Evolutionary conservation across 2,888 invertebrate species (phyloP).

Genomic region (Microchrysa polita): DNA sequence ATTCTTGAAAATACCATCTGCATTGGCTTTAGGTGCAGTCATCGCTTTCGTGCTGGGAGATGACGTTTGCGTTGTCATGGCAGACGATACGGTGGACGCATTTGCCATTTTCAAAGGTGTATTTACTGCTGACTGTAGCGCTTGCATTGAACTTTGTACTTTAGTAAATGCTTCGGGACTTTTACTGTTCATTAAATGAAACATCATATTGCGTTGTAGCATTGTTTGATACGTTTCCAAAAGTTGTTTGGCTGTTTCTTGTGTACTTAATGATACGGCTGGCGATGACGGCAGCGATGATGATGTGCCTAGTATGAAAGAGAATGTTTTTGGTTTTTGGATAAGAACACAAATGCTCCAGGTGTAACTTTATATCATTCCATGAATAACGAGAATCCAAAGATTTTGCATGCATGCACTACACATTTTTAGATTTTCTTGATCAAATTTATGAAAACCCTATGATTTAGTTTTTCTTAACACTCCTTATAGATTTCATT

Average conservation of each 20-base stretch:
- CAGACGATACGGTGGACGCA: background rate
- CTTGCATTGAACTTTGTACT: background rate
- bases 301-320: background rate
- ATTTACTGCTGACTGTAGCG: background rate
- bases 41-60: background rate
- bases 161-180: background rate
- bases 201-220: slow-evolving; percentile 50
- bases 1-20: slow-evolving; percentile 3
- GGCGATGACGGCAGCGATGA: background rate
- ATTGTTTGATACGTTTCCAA: slow-evolving; percentile 45
- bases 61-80: background rate
- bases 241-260: slow-evolving; percentile 47
- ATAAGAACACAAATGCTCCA: too few relatives aligned
- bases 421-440: too few relatives aligned
- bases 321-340: background rate
- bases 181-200: slow-evolving; percentile 41
- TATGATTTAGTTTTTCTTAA: too few relatives aligned
- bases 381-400: slow-evolving; percentile 1
- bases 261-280: background rate
- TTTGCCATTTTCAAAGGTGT: background rate
- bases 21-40: background rate
- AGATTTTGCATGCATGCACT: slow-evolving; percentile 35
- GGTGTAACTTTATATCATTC: too few relatives aligned
- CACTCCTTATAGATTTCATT: too few relatives aligned
- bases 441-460: too few relatives aligned